A percentile compares a stretch with the other conserved stretches of the same genome.
Conservation (phyloP, 2,113 vertebrate species). For the Hylia prasina region DNA sequence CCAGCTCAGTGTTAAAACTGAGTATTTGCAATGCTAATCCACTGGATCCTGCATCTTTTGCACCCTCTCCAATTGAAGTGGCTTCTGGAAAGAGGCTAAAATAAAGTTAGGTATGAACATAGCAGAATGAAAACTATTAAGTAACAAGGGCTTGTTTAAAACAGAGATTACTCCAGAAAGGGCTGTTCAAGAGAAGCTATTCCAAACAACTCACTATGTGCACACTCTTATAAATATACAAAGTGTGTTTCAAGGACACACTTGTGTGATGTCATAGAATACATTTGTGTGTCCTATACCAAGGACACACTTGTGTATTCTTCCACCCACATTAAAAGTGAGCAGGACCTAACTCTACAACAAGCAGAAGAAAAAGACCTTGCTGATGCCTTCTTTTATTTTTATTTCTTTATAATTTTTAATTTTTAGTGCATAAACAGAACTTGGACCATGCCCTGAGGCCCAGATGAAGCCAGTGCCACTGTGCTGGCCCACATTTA, state of each 20-base stretch:
- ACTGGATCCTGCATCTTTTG: not conserved
- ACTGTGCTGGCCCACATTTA: not conserved
- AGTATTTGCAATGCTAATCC: not conserved
- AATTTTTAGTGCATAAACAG: not conserved
- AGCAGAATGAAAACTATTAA: not conserved
- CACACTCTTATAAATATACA: not conserved
- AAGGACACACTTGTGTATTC: not conserved
- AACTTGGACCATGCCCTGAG: not conserved
- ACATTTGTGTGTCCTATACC: not conserved
- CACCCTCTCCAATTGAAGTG: not conserved
- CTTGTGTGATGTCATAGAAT: not conserved
- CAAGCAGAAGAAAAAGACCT: not conserved
- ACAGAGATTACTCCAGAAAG: not conserved
- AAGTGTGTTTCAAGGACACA: not conserved
- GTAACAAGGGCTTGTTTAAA: not conserved
- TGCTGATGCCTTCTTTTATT: fast-evolving
- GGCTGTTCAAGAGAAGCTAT: not conserved
- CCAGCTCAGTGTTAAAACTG: not conserved
- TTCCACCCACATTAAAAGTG: not conserved
- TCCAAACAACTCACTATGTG: not conserved
- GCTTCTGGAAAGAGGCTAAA: not conserved
- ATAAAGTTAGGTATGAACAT: not conserved
- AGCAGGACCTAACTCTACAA: not conserved
- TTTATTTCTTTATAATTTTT: not conserved
- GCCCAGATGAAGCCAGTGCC: not conserved